Base-by-base conservation (phyloP, 1,140 invertebrate genomes). In the Matsumurasca onukii region DNA sequence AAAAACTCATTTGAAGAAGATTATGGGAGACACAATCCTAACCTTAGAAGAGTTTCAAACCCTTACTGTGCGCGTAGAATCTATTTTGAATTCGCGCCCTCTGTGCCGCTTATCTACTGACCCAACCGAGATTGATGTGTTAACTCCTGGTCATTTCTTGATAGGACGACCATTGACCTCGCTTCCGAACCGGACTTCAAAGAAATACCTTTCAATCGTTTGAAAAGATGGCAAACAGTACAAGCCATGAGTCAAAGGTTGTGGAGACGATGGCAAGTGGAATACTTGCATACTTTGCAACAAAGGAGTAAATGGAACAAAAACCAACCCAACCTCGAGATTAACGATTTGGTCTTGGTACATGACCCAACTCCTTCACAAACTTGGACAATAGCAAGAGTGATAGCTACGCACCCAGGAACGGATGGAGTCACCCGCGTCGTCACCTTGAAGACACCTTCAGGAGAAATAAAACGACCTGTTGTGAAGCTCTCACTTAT, bases 31-130 rank as follows among this genome's bases (percentile, higher is more conserved):
- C 15, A 48, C 25, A 1, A 15, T 64, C 13, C 25, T 72, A 5
- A 76, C 73, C 17, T 78, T 69, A 49, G 78, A 80, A 67, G 75
- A 79, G 70, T 72, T 79, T 52, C n/a, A n/a, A n/a, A n/a, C n/a
- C n/a, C n/a, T n/a, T n/a, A n/a, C n/a, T n/a, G n/a, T n/a, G n/a
- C n/a, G n/a, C n/a, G n/a, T n/a, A n/a, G n/a, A n/a, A n/a, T n/a
- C n/a, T n/a, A n/a, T n/a, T n/a, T n/a, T n/a, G n/a, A n/a, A n/a
- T n/a, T n/a, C n/a, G n/a, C n/a, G n/a, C n/a, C n/a, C n/a, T n/a
- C n/a, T n/a, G n/a, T n/a, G n/a, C n/a, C n/a, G n/a, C n/a, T n/a
- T n/a, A n/a, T n/a, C n/a, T n/a, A n/a, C n/a, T n/a, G n/a, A n/a
- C n/a, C n/a, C n/a, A 22, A 59, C 67, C 22, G 76, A 79, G 29